Evolutionary conservation across 2,797 vertebrate genomes (phyloP), one percentile per base, ranked within the genome.

Genomic region (Morus bassanus): DNA sequence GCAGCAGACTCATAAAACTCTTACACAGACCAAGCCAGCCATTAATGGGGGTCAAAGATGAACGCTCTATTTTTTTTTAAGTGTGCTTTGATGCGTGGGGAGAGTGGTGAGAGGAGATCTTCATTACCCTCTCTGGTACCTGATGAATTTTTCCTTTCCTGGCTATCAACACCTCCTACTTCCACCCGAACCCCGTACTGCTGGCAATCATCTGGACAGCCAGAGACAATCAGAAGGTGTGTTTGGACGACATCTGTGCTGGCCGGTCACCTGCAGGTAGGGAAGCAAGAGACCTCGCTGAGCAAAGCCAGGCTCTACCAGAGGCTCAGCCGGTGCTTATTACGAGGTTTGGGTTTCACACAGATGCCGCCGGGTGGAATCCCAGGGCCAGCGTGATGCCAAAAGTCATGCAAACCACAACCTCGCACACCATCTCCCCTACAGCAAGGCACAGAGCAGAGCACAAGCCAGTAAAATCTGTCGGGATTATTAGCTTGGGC

Each of bases 41-140:
- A 95, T 95, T 96, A 96, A 96, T 82, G 93, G 89, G 85, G 96
- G 93, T 96, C 94, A 97, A 95, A 97, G 96, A 97, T 89, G 95
- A 97, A 65, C 0, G 4, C 51, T 95, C 68, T 75, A 30, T 31
- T 92, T 96, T 92, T 96, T 94, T 87, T 87, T 41, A 93, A 89
- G 85, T 69, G 91, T 86, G 93, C 95, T 96, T 91, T 95, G 95
- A 96, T 95, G 96, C n/a, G 0, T 89, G 79, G 73, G 59, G 82
- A 88, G 92, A 93, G 89, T 24, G n/a, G 68, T 33, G 85, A 96
- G 85, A 92, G 81, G 64, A 94, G 82, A 93, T 95, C 93, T 93
- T 94, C 91, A 92, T 96, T 96, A 93, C 46, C 43, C 37, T 92
- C 76, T 73, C 85, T 51, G 75, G 57, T 91, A 81, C 81, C 72